Conservation (phyloP, 2,888 invertebrate genomes). For the Phrixothrix hirtus region DNA sequence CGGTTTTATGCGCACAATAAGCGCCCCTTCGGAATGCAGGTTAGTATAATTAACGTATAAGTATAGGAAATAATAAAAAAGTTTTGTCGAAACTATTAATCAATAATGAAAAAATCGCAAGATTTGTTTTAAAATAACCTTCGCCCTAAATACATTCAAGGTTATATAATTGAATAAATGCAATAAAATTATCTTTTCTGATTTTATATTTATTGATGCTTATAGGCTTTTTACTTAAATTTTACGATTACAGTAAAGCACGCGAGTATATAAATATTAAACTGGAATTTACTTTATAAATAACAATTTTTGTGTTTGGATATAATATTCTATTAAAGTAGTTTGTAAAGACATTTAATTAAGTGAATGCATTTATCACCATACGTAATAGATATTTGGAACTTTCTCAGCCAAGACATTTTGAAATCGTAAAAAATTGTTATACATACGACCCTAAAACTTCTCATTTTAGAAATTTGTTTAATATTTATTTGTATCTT, state of each 20-base stretch:
- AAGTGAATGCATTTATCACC: too few species aligned
- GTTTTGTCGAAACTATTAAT: background rate
- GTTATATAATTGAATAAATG: background rate
- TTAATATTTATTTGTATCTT: too few species aligned
- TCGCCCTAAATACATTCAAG: background rate
- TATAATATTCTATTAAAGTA: background rate
- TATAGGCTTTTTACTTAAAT: background rate
- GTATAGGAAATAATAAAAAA: too few species aligned
- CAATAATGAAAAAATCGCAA: too few species aligned
- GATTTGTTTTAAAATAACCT: too few species aligned
- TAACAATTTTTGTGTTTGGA: background rate
- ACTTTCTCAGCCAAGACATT: too few species aligned
- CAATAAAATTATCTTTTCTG: background rate
- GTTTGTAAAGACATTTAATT: too few species aligned
- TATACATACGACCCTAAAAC: too few species aligned
- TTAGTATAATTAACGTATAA: constrained; percentile 1
- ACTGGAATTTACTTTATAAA: background rate
- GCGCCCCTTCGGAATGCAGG: constrained; percentile 36
- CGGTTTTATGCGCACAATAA: constrained; percentile 43
- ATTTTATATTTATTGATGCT: background rate
- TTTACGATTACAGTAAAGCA: background rate
- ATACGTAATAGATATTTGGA: too few species aligned
- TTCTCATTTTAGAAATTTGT: too few species aligned
- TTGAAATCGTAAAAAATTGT: too few species aligned
- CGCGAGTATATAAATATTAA: background rate